These are phyloP conservation scores for Limnothrissa miodon DNA, from an alignment of 2,113 vertebrate species.

Conservation along the genomic window DNA sequence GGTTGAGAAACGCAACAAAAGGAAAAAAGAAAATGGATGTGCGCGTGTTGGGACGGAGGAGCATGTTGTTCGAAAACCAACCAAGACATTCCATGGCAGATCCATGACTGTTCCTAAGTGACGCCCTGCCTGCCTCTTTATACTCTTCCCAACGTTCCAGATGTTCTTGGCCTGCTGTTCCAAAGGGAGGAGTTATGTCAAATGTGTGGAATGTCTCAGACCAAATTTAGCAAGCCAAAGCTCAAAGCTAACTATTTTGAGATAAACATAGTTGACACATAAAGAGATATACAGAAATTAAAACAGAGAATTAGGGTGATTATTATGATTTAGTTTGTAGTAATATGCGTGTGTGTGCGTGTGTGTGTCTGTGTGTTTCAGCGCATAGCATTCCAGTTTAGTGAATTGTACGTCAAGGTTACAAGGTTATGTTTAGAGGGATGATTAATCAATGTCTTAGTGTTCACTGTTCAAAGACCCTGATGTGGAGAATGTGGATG, in stretches of 20 bases:
- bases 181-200: neutral
- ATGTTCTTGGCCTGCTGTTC: slow-evolving; percentile 7
- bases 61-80: no score
- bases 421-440: no score
- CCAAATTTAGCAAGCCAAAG: slow-evolving; percentile 4
- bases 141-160: slow-evolving; percentile 1
- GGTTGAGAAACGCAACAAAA: slow-evolving; percentile 21
- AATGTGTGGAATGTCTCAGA: slow-evolving; percentile 1
- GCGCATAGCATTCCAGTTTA: no score
- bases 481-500: no score
- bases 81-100: slow-evolving; percentile 9
- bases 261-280: neutral
- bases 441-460: neutral
- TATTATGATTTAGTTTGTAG: no score
- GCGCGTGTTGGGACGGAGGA: neutral
- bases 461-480: neutral
- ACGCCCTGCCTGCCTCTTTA: neutral
- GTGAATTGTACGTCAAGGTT: no score
- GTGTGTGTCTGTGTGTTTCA: no score
- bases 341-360: no score
- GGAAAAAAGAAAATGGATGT: slow-evolving; percentile 16
- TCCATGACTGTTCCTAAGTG: neutral
- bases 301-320: no score
- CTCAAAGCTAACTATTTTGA: neutral
- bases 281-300: neutral